Base-by-base conservation (phyloP, 2,797 vertebrate genomes). In the Rhinoraja longicauda region DNA sequence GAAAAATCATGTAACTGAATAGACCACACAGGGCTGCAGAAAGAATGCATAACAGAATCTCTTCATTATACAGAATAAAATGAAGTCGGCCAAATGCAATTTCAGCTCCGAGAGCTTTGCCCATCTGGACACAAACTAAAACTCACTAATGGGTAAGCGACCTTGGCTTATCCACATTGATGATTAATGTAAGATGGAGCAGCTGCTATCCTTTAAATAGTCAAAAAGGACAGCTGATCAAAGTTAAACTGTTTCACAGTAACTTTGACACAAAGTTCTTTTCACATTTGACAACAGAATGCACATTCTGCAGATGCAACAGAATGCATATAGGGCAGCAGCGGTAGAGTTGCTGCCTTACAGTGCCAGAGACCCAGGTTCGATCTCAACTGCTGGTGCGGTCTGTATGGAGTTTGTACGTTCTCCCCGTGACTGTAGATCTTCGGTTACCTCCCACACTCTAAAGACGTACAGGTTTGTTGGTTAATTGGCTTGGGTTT, bases 131-230 rank as follows among this genome's bases (percentile, higher is more conserved):
- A 36, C 5, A 67, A 90, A 70, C 6, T 90, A 90, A 90, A 90
- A 90, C 32, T 90, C 86, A 90, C 59, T 90, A 36, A 90, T 90
- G 86, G 64, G 7, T 24, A 67, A 70, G 86, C n/a, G 86, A 90
- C 86, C 86, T 70, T 90, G 86, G 86, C n/a, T 90, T 36, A 90
- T 90, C 62, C 62, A 67, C 62, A 19, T 64, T 90, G 29, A 36
- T 90, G 86, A 90, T 90, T 90, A 90, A 90, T 90, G n/a, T 19
- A 36, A 67, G 86, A 64, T 39, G 15, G 64, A 90, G 19, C 64
- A 82, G 19, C 26, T 73, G 70, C 45, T 39, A 17, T 70, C 86
- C 62, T 70, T 70, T 90, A 90, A 86, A 86, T 86, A 88, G 59
- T 70, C n/a, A 90, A 86, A 82, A 84, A 36, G 86, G 64, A 90